phyloP scores from a whole-genome alignment of 1,140 invertebrate species.

The Drosophila tani region DNA sequence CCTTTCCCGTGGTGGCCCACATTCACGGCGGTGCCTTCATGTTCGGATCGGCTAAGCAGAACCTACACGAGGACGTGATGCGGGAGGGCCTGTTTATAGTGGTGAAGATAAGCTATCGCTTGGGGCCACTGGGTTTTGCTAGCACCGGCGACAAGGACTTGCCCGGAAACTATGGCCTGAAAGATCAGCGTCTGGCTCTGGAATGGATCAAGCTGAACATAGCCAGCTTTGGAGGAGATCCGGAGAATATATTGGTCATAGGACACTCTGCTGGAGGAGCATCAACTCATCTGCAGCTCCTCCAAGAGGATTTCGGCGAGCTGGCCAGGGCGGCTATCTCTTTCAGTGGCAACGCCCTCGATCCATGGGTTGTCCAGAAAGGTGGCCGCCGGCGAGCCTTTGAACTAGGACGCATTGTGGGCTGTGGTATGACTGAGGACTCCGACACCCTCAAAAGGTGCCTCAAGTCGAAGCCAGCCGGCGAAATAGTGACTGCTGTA shows the following conservation, averaged over 20 bases:
- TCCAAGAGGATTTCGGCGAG: slow-evolving; percentile 85
- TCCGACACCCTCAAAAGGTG: slow-evolving; percentile 86
- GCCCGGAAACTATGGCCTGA: slow-evolving; percentile 88
- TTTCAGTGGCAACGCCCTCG: slow-evolving; percentile 69
- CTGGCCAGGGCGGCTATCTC: slow-evolving; percentile 65
- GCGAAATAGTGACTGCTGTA: slow-evolving; percentile 55
- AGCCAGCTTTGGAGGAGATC: slow-evolving; percentile 87
- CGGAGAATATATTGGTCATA: slow-evolving; percentile 86
- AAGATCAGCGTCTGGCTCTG: slow-evolving; percentile 88
- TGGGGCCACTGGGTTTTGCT: slow-evolving; percentile 88
- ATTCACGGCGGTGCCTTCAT: slow-evolving; percentile 86
- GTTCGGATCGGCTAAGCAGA: slow-evolving; percentile 84
- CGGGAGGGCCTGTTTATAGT: slow-evolving; percentile 86
- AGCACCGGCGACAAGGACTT: slow-evolving; percentile 86
- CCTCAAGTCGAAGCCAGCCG: slow-evolving; percentile 85
- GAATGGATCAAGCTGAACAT: slow-evolving; percentile 88
- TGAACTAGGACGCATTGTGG: slow-evolving; percentile 86
- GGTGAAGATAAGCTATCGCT: slow-evolving; percentile 88
- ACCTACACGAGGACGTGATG: slow-evolving; percentile 87
- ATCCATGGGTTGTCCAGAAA: slow-evolving; percentile 85
- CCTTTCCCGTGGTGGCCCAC: slow-evolving; percentile 85
- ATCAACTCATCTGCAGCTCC: slow-evolving; percentile 88
- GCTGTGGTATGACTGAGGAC: slow-evolving; percentile 85
- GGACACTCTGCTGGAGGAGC: slow-evolving; percentile 87
- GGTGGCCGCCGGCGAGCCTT: slow-evolving; percentile 86